Base-by-base conservation (phyloP, 2,113 vertebrate species). In the Platysteira castanea region DNA sequence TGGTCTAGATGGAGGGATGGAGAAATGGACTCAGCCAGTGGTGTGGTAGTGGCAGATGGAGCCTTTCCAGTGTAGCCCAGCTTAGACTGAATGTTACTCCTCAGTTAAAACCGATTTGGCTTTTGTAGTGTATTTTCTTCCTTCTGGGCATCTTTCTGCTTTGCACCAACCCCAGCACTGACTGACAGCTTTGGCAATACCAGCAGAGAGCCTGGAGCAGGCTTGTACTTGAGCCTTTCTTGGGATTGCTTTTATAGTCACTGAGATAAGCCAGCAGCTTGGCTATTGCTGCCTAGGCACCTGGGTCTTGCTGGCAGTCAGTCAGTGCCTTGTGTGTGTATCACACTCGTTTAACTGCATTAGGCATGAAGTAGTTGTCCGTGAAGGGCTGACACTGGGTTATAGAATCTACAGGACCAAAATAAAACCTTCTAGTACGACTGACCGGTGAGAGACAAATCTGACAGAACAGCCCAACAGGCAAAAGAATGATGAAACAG, bases 391-490 rank as follows among this genome's bases (percentile, higher is more conserved):
- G 54, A 49, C 37, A 17, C 12, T 59, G 64, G 39, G 15, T 64
- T 88, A 23, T 10, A 27, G 60, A 23, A 42, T 59, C 56, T 68
- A 2, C 57, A 93, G 96, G 95, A 97, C 95, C 96, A 96, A 96
- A 96, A 11, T 17, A 37, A 80, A 75, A 24, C 52, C 76, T 76
- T 9, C 22, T 42, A 10, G 59, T 44, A 2, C 2, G 3, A 44
- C 56, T 61, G 75, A 67, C 33, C 0, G 10, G 41, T 53, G 39
- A 77, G 74, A 63, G 52, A 47, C 39, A 65, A 50, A 53, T 60
- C n/a, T 79, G 44, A n/a, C 42, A 53, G 27, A 85, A 42, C 24
- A 89, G n/a, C 41, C 73, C 31, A 3, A 11, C 13, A 79, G 52
- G 81, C 33, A 75, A 60, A 90, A 68, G 39, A 84, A 33, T 14